Evolutionary conservation across 2,113 vertebrate genomes (phyloP), one percentile per base, ranked within the genome.

Genomic region (Phylloscopus trochilus): DNA sequence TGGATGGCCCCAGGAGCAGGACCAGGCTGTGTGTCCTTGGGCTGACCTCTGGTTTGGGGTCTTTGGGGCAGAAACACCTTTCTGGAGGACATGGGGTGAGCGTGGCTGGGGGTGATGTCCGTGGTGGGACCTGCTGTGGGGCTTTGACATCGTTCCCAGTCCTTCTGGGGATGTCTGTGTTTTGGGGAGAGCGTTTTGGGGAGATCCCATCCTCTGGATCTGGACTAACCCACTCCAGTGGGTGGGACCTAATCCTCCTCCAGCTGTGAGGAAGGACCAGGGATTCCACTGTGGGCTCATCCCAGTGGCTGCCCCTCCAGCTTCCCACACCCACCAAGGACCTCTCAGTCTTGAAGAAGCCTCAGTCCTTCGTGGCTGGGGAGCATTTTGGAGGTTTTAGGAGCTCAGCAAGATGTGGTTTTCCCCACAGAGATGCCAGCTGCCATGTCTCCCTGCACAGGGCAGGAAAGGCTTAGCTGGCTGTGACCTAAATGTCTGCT

Each of bases 1-100:
- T 2, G 3, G 60, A 62, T 10, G 8, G 49, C 37, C 13, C 41
- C 0, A 0, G 41, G 19, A 81, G 55, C 15, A 87, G 74, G 17
- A 37, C 17, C 0, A 0, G 44, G 28, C 44, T 73, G 12, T 52
- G 33, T 66, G n/a, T 82, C 70, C 52, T 83, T 78, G 46, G 22
- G 41, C 41, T 74, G 63, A 56, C 19, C 26, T 89, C 49, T 74
- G 7, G 24, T 75, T 28, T 59, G 62, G 27, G 22, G 7, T 44
- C 10, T 59, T 70, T 60, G n/a, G 46, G 33, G 46, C 21, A 76
- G 51, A 81, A 92, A 39, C 14, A 51, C 22, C 10, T 31, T 87
- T 37, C 56, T 74, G 74, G 87, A 63, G 75, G 46, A 41, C 35
- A 9, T 2, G 0, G 35, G 13, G 30, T 70, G 37, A 41, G 6